Base-by-base conservation (phyloP, 2,888 invertebrate species). In the Zaprionus obscuricornis region DNA sequence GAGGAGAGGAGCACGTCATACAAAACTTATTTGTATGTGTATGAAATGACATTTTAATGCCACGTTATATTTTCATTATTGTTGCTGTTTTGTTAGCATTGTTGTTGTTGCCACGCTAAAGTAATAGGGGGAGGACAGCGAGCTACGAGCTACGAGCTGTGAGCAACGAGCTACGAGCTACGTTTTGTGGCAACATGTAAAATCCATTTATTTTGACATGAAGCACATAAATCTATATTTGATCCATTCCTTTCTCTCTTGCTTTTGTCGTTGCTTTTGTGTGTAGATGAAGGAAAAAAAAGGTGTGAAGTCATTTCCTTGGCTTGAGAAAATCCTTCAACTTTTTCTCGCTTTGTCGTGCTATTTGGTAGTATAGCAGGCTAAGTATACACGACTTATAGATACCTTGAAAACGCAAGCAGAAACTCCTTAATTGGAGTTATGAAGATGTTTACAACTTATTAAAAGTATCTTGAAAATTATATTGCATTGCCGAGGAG, bases 171-270 rank as follows among this genome's bases (percentile, higher is more conserved):
- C 55, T 34, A 31, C 34, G 37, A 64, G 31, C 51, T 66, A 22
- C 36, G 54, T 31, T 55, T 65, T 56, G 54, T 58, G 65, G 63
- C 64, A 84, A 85, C 79, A 81, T 81, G 74, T 76, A 83, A 81
- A 85, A 84, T 84, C 86, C 81, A 81, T 81, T 81, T 85, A 83
- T 79, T 81, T 85, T 70, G 84, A 83, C 77, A 83, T 79, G 84
- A 62, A 67, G 62, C 65, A 62, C 73, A 79, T 76, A 85, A 83
- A 83, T 76, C 84, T 76, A 84, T 79, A 85, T 81, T 76, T 85
- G 84, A 79, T 79, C 76, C 81, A 81, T 81, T 83, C 62, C 59
- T 56, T 69, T 68, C 57, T 50, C 39, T 31, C 20, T n/a, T n/a
- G n/a, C n/a, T n/a, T n/a, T n/a, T n/a, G n/a, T n/a, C n/a, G n/a